Evolutionary conservation across 1,140 invertebrate genomes (phyloP).

Genomic region (Drosophila eugracilis): DNA sequence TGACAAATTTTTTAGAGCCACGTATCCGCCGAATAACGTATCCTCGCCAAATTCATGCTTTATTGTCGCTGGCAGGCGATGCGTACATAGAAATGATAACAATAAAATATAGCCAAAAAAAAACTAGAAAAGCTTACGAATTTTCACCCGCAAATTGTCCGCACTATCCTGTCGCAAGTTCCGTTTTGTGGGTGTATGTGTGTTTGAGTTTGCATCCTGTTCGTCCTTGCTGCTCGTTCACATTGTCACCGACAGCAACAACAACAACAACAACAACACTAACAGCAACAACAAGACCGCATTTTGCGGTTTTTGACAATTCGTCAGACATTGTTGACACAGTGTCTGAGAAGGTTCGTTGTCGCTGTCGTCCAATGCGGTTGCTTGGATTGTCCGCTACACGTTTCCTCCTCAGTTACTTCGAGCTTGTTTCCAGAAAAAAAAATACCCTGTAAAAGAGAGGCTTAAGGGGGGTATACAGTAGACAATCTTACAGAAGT

Average conservation of each 20-base stretch:
- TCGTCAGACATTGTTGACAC: constrained; percentile 74
- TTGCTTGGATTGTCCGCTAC: constrained; percentile 40
- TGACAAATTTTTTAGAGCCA: constrained; percentile 31
- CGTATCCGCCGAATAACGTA: constrained; percentile 1
- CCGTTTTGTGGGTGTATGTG: neutral
- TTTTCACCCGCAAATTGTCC: constrained; percentile 64
- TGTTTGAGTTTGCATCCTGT: constrained; percentile 10
- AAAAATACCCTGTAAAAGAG: constrained; percentile 29
- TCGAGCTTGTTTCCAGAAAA: constrained; percentile 2
- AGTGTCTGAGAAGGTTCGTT: constrained; percentile 57
- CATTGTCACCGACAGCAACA: constrained; percentile 39
- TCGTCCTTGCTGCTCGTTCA: constrained; percentile 21
- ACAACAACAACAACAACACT: constrained; percentile 2
- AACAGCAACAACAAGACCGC: constrained; percentile 26
- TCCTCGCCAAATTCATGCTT: constrained; percentile 30
- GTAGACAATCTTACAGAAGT: too few species aligned
- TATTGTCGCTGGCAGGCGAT: constrained; percentile 10
- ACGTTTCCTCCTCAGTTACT: constrained; percentile 25
- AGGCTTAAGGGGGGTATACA: too few species aligned
- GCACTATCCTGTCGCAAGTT: constrained; percentile 50
- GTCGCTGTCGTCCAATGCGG: constrained; percentile 32
- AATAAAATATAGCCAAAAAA: constrained; percentile 62
- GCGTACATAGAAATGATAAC: constrained; percentile 66
- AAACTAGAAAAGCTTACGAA: constrained; percentile 52
- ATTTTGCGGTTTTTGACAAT: constrained; percentile 71